Evolutionary conservation across 37 sponge, comb jelly and placozoan species (phyloP), one percentile per base, ranked within the genome.

Genomic region (Diacarnus erythraeanus): DNA sequence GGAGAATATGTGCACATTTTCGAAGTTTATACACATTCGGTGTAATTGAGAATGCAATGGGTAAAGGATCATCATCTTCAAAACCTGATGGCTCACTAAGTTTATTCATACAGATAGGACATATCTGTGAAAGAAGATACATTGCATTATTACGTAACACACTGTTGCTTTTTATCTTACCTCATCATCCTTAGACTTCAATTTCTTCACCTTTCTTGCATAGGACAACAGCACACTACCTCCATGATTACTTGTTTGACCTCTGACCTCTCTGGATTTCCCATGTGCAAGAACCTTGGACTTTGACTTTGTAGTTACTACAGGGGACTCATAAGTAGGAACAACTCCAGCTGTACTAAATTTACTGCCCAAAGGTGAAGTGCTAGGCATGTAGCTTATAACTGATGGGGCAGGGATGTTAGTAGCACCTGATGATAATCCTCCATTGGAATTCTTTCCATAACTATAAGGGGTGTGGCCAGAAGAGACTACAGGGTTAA

Each of bases 1-100:
- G 95, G 17, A 94, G 37, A 70, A 85, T 81, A 71, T 94, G 95
- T 0, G 64, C 72, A 65, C 95, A 94, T 66, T 86, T 91, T 20
- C 60, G 40, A 72, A 94, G 73, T 64, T 82, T 75, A 56, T 72
- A 88, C 18, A 92, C 60, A 25, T 85, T 71, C 56, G 69, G 27
- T 33, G 80, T 69, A 3, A 56, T 15, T 15, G 51, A 15, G 51
- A 12, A 6, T 47, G 51, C 2, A 3, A 3, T 3, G 17, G 66
- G 66, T 31, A 30, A 2, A 30, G 66, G 27, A 29, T 27, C 44
- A 22, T 58, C 90, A 5, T 89, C 81, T 3, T 80, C 85, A 76
- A 79, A 92, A 5, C 85, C 89, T 3, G 93, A 88, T 8, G 20
- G 64, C 72, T 90, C 88, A 38, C 75, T 79, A 39, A 90, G 70